phyloP scores from a whole-genome alignment of 2,113 vertebrate species.

The Lamprologus ornatipinnis region DNA sequence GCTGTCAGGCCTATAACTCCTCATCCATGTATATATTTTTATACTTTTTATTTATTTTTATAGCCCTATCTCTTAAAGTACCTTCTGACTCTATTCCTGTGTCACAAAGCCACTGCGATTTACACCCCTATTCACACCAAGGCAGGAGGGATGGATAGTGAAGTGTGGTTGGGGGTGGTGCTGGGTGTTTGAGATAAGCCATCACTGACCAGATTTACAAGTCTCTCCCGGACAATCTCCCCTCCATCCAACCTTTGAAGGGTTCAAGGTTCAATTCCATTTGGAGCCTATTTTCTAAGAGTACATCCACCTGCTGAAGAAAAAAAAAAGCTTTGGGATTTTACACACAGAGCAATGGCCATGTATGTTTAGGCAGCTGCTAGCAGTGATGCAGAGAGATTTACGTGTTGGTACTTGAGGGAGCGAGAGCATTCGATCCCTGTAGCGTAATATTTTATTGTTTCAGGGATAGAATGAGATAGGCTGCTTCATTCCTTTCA shows the following conservation, averaged over 20 bases:
- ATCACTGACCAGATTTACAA: slow-evolving; percentile 56
- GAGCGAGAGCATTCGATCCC: slow-evolving; percentile 39
- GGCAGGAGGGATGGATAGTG: slow-evolving; percentile 2
- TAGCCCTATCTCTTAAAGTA: slow-evolving; percentile 41
- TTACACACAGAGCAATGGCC: background rate
- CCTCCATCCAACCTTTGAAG: slow-evolving; percentile 31
- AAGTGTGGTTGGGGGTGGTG: background rate
- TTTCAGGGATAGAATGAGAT: slow-evolving; percentile 42
- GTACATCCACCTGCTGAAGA: background rate
- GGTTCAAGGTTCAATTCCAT: slow-evolving; percentile 60
- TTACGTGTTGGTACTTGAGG: slow-evolving; percentile 39
- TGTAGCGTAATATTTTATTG: slow-evolving; percentile 39
- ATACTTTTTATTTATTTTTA: slow-evolving; percentile 47
- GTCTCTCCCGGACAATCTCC: slow-evolving; percentile 15
- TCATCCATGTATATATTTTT: slow-evolving; percentile 35
- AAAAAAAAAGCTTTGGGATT: background rate
- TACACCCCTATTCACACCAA: slow-evolving; percentile 45
- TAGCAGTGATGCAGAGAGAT: slow-evolving; percentile 20
- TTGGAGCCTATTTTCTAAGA: slow-evolving; percentile 29
- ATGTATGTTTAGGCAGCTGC: slow-evolving; percentile 36
- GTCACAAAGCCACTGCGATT: slow-evolving; percentile 48
- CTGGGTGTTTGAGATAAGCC: slow-evolving; percentile 35
- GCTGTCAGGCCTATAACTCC: background rate
- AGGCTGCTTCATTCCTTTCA: slow-evolving; percentile 18
- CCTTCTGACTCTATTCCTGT: slow-evolving; percentile 38